phyloP scores from a whole-genome alignment of 1,140 invertebrate genomes.

The Tetramorium alpestre region DNA sequence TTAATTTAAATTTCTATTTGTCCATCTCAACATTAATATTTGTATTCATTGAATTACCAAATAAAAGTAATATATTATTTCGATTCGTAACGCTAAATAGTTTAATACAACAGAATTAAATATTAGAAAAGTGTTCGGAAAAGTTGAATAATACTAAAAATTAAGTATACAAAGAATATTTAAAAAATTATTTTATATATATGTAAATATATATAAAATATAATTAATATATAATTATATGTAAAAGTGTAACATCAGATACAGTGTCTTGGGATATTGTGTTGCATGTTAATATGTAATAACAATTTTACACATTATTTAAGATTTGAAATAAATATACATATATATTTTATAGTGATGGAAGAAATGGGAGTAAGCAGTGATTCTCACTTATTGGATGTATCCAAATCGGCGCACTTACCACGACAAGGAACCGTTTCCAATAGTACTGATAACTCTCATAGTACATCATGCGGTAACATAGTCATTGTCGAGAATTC shows the following conservation, averaged over 20 bases:
- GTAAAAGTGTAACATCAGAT: background rate
- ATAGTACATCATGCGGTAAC: slow-evolving; percentile 67
- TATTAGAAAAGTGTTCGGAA: background rate
- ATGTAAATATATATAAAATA: background rate
- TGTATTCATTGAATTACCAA: background rate
- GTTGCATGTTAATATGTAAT: slow-evolving; percentile 29
- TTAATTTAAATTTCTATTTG: slow-evolving; percentile 24
- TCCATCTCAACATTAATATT: background rate
- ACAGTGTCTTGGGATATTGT: background rate
- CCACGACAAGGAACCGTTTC: slow-evolving; percentile 64
- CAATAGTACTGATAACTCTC: slow-evolving; percentile 66
- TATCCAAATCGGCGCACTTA: slow-evolving; percentile 70
- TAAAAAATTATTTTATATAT: background rate
- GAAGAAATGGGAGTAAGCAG: slow-evolving; percentile 72
- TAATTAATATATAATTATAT: slow-evolving; percentile 5
- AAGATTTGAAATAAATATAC: slow-evolving; percentile 52
- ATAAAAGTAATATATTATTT: background rate
- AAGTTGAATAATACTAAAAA: background rate
- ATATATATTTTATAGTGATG: slow-evolving; percentile 82
- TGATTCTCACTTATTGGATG: slow-evolving; percentile 68
- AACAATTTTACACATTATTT: slow-evolving; percentile 22
- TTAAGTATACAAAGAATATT: background rate
- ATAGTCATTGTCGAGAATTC: slow-evolving; percentile 74
- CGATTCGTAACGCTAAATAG: background rate
- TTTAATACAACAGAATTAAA: background rate